Evolutionary conservation across 2,113 vertebrate species (phyloP), one percentile per base, ranked within the genome.

Genomic region (Penelope pileata): DNA sequence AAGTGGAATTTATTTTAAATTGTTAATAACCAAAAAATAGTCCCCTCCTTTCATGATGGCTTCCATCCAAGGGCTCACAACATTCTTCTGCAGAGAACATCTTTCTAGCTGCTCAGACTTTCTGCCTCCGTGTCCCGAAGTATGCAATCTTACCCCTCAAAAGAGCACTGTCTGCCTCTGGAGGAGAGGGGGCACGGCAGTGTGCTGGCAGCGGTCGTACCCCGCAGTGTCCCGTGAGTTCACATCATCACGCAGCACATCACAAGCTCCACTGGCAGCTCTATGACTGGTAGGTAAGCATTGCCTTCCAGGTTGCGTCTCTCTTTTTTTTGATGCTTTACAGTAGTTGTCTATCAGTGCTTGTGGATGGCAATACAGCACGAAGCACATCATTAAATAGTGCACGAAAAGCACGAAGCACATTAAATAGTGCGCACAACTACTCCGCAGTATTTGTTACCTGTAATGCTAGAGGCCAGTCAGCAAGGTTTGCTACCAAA

Each of bases 1-100:
- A 63, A 43, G 12, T 83, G 18, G 47, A 69, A 51, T 88, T 86
- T n/a, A 64, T 63, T 84, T 89, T 29, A 68, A 81, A 78, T 90
- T 38, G 62, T 45, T 80, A 74, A 32, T 58, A 81, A 62, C 66
- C 80, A 62, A 69, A 53, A 50, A 87, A 75, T 56, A 82, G n/a
- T 3, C 12, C 9, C 12, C 40, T 91, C 70, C 36, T 64, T 48
- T 64, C 24, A 30, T 91, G 76, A 68, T 51, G 91, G 76, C 29
- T 51, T 64, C 78, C 32, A 75, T 23, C 62, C 73, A 47, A 63
- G 23, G 62, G 38, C 74, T 7, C 7, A 26, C 16, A 47, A 74
- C 42, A 13, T 32, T 72, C 18, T 50, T 48, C 21, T 43, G 23
- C 38, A 83, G 50, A 73, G 21, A 79, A 7, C 0, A 54, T 21